Percentiles rank a stretch among this genome's conserved stretches.
Conservation (phyloP, 2,797 vertebrate species). For the Hoplostethus mediterraneus region DNA sequence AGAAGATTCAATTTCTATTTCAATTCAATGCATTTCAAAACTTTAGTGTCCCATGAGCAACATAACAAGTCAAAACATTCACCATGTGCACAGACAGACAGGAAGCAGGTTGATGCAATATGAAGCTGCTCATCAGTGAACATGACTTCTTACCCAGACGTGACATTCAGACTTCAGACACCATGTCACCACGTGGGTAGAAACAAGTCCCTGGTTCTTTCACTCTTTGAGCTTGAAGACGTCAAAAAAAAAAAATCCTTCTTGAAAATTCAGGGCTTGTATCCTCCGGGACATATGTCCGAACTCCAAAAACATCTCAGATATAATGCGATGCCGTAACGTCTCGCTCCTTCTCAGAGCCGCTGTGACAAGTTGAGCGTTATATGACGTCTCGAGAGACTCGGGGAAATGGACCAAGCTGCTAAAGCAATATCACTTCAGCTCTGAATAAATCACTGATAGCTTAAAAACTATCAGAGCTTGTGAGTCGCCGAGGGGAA, state of each 20-base stretch:
- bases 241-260: conserved; percentile 19
- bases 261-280: conserved; percentile 31
- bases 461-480: conserved; percentile 41
- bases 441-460: conserved; percentile 46
- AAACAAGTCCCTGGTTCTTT: conserved; percentile 12
- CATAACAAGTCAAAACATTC: too few relatives aligned
- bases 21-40: too few relatives aligned
- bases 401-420: conserved; percentile 52
- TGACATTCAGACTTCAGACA: too few relatives aligned
- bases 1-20: too few relatives aligned
- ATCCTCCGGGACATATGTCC: conserved; percentile 49
- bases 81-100: neutral
- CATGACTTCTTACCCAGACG: too few relatives aligned
- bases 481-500: conserved; percentile 43
- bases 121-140: too few relatives aligned
- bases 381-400: conserved; percentile 53
- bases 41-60: too few relatives aligned
- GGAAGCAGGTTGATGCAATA: neutral
- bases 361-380: conserved; percentile 55
- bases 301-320: conserved; percentile 32
- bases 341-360: conserved; percentile 26
- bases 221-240: neutral
- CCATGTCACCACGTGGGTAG: neutral
- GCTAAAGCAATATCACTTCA: conserved; percentile 57
- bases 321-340: conserved; percentile 32